These are phyloP conservation scores for Caenorhabditis auriculariae DNA, from an alignment of 2,888 invertebrate species.

Conservation along the genomic window DNA sequence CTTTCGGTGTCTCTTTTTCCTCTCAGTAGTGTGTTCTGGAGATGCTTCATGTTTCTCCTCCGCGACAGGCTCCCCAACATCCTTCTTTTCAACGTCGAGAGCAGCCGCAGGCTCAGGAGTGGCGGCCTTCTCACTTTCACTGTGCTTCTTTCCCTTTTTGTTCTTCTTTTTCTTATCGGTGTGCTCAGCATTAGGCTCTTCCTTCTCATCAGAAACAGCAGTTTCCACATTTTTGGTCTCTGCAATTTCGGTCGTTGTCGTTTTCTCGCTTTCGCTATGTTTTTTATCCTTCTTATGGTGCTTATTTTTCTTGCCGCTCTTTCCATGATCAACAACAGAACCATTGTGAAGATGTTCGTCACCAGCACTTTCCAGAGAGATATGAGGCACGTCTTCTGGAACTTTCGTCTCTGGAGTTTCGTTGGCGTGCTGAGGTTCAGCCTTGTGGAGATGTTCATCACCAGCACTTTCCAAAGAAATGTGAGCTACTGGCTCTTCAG, in stretches of 20 bases:
- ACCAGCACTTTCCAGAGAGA: neutral
- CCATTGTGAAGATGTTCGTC: neutral
- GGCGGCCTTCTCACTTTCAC: constrained; percentile 21
- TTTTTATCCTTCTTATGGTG: neutral
- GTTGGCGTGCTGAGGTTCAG: neutral
- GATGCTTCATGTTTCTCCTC: no score
- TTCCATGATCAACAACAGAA: no score
- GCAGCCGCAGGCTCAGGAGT: no score
- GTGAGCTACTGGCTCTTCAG: no score
- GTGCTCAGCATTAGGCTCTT: no score
- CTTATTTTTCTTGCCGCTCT: constrained; percentile 1
- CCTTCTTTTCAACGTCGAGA: neutral
- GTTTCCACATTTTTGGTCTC: no score
- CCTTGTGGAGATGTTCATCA: neutral
- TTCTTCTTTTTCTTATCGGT: constrained; percentile 43
- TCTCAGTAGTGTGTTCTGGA: constrained; percentile 10
- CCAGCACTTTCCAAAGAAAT: no score
- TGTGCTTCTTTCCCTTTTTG: constrained; percentile 36
- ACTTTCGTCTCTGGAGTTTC: neutral
- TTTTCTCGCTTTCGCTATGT: no score
- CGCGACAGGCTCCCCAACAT: no score
- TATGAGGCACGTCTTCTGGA: neutral
- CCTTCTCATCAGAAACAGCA: no score
- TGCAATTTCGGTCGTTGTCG: no score
- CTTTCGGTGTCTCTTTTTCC: constrained; percentile 12